Evolutionary conservation across 1,140 invertebrate genomes (phyloP).

Genomic region (Neodiprion virginianus): DNA sequence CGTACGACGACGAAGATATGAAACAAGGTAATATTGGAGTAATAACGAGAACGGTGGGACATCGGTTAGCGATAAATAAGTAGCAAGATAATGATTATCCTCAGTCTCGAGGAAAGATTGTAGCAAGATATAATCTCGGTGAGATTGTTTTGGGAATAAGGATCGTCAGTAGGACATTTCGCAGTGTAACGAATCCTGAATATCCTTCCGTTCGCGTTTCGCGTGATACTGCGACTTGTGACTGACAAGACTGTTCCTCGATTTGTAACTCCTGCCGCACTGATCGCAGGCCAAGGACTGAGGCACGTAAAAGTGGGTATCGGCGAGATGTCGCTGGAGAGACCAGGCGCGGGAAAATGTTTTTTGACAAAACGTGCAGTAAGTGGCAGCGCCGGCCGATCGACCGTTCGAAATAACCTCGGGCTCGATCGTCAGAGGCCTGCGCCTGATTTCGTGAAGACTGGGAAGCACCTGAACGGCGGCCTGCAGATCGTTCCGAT

Average conservation of each 20-base stretch:
- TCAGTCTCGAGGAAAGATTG: no score
- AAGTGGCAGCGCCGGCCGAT: constrained; percentile 40
- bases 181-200: constrained; percentile 30
- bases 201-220: constrained; percentile 50
- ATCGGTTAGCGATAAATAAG: no score
- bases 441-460: constrained; percentile 13
- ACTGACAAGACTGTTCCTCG: constrained; percentile 63
- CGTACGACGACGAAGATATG: no score
- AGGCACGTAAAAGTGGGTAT: constrained; percentile 63
- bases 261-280: constrained; percentile 63
- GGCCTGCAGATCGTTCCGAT: constrained; percentile 12
- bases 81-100: no score
- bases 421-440: constrained; percentile 28
- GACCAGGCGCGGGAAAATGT: constrained; percentile 63
- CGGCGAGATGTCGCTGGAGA: constrained; percentile 62
- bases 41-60: no score
- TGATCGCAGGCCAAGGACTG: constrained; percentile 60
- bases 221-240: constrained; percentile 65
- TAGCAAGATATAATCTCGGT: no score
- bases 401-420: constrained; percentile 18
- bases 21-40: no score
- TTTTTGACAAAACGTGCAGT: constrained; percentile 61
- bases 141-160: no score
- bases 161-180: constrained; percentile 34
- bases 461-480: constrained; percentile 18